Conservation (phyloP, 1,140 invertebrate genomes). For the Brachionus paranguensis region DNA sequence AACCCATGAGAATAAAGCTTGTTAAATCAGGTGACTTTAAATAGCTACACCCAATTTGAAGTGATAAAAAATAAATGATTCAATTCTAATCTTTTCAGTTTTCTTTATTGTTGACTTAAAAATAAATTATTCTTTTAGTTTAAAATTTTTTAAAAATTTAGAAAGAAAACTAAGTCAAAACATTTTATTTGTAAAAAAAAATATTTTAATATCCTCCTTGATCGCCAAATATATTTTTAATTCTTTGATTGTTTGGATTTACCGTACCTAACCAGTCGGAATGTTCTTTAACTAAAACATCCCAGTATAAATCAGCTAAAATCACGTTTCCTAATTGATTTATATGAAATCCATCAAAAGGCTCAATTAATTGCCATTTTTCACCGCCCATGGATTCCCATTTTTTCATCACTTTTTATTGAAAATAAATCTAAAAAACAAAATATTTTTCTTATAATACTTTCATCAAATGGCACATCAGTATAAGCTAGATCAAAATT, state of each 20-base stretch:
- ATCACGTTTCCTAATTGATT: conserved; percentile 47
- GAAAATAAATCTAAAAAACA: background rate
- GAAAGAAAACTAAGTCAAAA: background rate
- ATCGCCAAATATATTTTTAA: conserved; percentile 46
- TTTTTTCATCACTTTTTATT: conserved; percentile 47
- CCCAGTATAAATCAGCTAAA: conserved; percentile 52
- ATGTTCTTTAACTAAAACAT: conserved; percentile 46
- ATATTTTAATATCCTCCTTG: conserved; percentile 45
- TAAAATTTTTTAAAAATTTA: background rate
- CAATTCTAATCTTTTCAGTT: background rate
- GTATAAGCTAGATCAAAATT: conserved; percentile 55
- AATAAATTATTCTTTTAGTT: no score
- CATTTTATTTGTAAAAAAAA: background rate
- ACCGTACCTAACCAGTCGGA: conserved; percentile 48
- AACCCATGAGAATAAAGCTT: background rate
- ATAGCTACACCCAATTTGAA: background rate
- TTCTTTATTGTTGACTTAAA: background rate
- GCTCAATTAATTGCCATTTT: conserved; percentile 56
- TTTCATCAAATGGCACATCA: conserved; percentile 52
- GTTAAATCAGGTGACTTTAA: background rate
- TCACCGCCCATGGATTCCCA: conserved; percentile 52
- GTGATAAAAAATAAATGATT: background rate
- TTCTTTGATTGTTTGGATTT: conserved; percentile 49
- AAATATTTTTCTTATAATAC: conserved; percentile 43
- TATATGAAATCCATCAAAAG: conserved; percentile 59